Evolutionary conservation across 2,888 invertebrate genomes (phyloP).

Genomic region (Nycteola revayana): DNA sequence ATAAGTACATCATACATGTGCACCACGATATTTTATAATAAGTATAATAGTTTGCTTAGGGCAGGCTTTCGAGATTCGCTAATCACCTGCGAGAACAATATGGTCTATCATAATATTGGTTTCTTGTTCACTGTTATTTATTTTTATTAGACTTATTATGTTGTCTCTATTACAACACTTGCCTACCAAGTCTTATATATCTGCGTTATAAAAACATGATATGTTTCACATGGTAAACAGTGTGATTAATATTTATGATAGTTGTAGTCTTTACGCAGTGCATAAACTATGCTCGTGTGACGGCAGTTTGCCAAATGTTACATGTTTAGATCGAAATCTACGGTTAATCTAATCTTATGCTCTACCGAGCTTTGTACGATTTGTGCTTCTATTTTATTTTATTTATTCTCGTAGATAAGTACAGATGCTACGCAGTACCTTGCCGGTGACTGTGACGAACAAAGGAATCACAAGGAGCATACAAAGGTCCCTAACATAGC

Average conservation of each 20-base stretch:
- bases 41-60: too few relatives aligned
- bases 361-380: slow-evolving; percentile 1
- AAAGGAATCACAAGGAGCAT: slow-evolving; percentile 32
- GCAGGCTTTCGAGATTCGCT: too few relatives aligned
- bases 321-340: slow-evolving; percentile 36
- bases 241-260: slow-evolving; percentile 18
- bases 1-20: too few relatives aligned
- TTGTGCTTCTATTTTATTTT: background rate
- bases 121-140: too few relatives aligned
- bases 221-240: slow-evolving; percentile 11
- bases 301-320: slow-evolving; percentile 43
- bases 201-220: too few relatives aligned
- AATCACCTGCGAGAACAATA: too few relatives aligned
- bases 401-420: slow-evolving; percentile 1
- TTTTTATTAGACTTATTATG: too few relatives aligned
- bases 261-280: slow-evolving; percentile 13
- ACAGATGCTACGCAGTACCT: slow-evolving; percentile 6
- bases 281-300: slow-evolving; percentile 22
- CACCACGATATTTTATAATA: too few relatives aligned
- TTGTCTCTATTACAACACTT: too few relatives aligned
- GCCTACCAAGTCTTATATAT: too few relatives aligned
- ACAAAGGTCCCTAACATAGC: slow-evolving; percentile 36
- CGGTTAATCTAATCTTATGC: slow-evolving; percentile 27
- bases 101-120: too few relatives aligned
- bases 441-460: slow-evolving; percentile 17